Base-by-base conservation (phyloP, 2,113 vertebrate species). In the Ursus arctos region DNA sequence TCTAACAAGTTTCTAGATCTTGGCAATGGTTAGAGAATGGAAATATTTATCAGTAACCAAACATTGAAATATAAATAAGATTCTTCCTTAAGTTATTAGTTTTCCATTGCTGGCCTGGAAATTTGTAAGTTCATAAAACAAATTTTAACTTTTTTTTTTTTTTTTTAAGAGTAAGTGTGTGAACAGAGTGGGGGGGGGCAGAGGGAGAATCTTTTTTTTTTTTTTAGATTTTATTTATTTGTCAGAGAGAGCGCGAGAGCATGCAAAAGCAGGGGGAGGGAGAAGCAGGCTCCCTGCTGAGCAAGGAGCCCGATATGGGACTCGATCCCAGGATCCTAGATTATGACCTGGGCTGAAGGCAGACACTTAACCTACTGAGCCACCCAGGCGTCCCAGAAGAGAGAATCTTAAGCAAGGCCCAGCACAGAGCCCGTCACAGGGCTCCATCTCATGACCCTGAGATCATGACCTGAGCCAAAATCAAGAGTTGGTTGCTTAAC, bases 31-130 rank as follows among this genome's bases (percentile, higher is more conserved):
- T 67, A 76, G 53, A 92, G 69, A 96, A 51, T 85, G 26, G 63
- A 96, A 96, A 82, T 83, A 36, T 69, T 80, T 79, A 82, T 49
- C 95, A 83, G 13, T 36, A 97, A 80, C 97, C 81, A 59, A 53
- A 36, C 28, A 67, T 53, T 51, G 77, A 18, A 51, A 83, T 95
- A 51, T 97, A 96, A 97, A 87, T 93, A 61, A 95, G 93, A 93
- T 24, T 51, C 4, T 91, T 94, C 51, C 55, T 94, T 72, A 80
- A 63, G 49, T 69, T 91, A 53, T 18, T 74, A 92, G 71, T 82
- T 96, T 91, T 51, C 69, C 76, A 91, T 91, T 9, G 96, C 63
- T 97, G 79, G 14, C 65, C 82, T 91, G n/a, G 65, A 90, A 91
- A 77, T 85, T 83, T 80, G 28, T 2, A 77, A 96, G 59, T 74